Evolutionary conservation across 2,113 vertebrate species (phyloP).

Genomic region (Vombatus ursinus): DNA sequence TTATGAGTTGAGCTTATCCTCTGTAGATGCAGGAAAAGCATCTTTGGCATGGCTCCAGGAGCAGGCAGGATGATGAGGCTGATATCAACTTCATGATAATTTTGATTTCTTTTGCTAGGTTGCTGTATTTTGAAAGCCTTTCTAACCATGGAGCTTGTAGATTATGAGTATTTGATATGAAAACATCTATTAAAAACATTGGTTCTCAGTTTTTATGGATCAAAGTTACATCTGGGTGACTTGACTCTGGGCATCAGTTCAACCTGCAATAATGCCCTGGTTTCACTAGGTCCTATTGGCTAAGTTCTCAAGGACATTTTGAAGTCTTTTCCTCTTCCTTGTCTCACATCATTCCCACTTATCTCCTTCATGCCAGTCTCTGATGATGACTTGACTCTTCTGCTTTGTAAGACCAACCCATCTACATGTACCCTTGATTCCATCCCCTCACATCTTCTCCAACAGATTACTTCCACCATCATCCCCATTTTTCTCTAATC

Average conservation of each 20-base stretch:
- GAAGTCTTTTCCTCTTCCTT: neutral
- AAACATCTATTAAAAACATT: neutral
- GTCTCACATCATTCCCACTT: neutral
- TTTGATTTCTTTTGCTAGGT: neutral
- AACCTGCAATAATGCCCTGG: neutral
- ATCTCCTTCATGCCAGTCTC: neutral
- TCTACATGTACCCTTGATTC: neutral
- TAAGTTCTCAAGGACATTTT: neutral
- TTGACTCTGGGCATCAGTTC: neutral
- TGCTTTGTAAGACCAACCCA: neutral
- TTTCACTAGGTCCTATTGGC: neutral
- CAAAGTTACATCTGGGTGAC: neutral
- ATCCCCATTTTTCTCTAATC: neutral
- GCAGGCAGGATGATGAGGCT: neutral
- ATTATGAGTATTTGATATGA: neutral
- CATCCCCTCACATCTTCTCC: neutral
- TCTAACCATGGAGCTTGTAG: neutral
- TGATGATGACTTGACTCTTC: neutral
- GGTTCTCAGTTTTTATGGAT: neutral
- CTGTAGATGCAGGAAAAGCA: neutral
- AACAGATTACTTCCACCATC: neutral
- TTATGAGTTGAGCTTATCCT: neutral
- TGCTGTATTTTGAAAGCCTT: neutral
- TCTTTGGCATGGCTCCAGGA: neutral
- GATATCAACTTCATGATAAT: neutral